phyloP scores from a whole-genome alignment of 1,140 invertebrate species.

The Ridgeia piscesae region DNA sequence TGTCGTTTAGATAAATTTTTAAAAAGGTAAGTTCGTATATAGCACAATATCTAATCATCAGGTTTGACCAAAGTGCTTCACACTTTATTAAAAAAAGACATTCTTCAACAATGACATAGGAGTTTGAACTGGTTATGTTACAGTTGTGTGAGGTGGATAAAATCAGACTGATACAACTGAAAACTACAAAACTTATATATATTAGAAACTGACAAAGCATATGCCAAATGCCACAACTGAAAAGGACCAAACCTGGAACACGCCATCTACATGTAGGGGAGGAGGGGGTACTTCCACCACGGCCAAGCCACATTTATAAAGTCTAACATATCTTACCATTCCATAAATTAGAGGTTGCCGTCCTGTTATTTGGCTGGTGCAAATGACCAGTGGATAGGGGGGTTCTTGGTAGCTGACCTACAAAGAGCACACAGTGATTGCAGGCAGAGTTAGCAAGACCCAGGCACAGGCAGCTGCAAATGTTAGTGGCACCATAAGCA shows the following conservation, averaged over 20 bases:
- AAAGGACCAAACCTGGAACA: not conserved
- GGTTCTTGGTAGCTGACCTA: not conserved
- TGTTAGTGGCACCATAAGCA: not conserved
- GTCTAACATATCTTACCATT: not conserved
- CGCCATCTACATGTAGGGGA: not conserved
- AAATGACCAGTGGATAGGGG: not conserved
- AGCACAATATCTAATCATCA: too few relatives aligned
- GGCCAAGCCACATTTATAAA: not conserved
- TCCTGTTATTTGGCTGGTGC: slow-evolving; percentile 3
- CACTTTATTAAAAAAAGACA: too few relatives aligned
- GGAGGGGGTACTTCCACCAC: not conserved
- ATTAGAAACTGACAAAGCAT: not conserved
- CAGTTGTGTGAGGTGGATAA: too few relatives aligned
- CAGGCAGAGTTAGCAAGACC: not conserved
- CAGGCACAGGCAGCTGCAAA: not conserved
- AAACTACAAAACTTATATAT: not conserved
- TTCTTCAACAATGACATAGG: too few relatives aligned
- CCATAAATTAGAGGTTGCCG: slow-evolving; percentile 4
- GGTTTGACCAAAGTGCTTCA: too few relatives aligned
- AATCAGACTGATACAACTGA: not conserved
- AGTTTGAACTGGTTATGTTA: too few relatives aligned
- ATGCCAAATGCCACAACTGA: not conserved
- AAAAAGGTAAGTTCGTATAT: too few relatives aligned
- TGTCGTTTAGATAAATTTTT: too few relatives aligned
- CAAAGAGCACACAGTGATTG: not conserved